Evolutionary conservation across 1,140 invertebrate species (phyloP), one percentile per base, ranked within the genome.

Genomic region (Drosophila lini): DNA sequence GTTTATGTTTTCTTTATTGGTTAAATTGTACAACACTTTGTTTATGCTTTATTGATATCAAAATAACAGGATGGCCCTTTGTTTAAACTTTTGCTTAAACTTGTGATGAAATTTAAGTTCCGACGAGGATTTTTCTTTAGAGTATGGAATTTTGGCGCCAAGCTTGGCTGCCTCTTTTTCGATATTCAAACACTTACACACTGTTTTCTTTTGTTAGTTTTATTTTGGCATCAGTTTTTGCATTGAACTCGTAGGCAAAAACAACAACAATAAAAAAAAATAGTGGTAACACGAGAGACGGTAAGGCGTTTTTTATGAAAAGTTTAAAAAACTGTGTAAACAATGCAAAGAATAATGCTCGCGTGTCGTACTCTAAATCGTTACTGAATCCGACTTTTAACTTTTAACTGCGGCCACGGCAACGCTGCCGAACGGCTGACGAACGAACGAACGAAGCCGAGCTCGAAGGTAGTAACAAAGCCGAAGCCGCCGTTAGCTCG

Each of bases 351-450:
- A 55, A 55, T 55, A 55, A 55, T 55, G 52, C 52, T 55, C 52
- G 52, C 52, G 52, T 22, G 52, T 55, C 52, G 52, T 55, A 55
- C 42, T 32, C 80, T 79, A 75, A 90, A 90, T 85, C 80, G 83
- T 84, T 84, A 90, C 89, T 91, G 89, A 83, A 55, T 38, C 52
- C 52, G 19, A 55, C 75, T 84, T 81, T 80, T 84, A 74, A 77
- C 73, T 70, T 88, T 85, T 79, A 81, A 86, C 80, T 45, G 36
- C 38, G 25, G 25, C 56, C 5, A 15, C 25, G 25, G 47, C 32
- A 48, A 13, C 44, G 19, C 13, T 25, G 7, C 16, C 59, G 45
- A 55, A 19, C 34, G n/a, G 1, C 25, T 19, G 25, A 19, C 59
- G 47, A 55, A 7, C 45, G 32, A 55, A 7, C 45, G 22, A 28